A percentile compares a stretch with the other conserved stretches of the same genome.
These are phyloP conservation scores for Apoderus coryli DNA, from an alignment of 2,888 invertebrate species.

Conservation along the genomic window DNA sequence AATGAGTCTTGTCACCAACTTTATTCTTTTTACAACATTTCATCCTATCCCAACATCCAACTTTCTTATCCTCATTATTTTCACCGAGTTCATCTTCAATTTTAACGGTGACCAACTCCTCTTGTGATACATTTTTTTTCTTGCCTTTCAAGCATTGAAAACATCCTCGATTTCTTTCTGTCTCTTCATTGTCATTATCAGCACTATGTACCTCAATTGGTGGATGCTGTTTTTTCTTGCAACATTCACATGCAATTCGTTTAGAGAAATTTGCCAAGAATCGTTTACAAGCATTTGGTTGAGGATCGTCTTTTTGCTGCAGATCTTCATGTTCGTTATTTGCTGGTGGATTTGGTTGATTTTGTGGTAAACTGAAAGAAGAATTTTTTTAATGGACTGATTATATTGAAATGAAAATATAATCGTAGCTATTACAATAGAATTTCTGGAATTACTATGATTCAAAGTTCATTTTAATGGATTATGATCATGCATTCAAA, in stretches of 20 bases:
- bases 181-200: slow-evolving; percentile 8
- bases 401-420: not conserved
- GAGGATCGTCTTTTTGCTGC: slow-evolving; percentile 19
- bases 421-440: no score
- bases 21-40: slow-evolving; percentile 33
- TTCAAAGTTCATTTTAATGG: no score
- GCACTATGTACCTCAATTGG: slow-evolving; percentile 7
- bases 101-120: slow-evolving; percentile 19
- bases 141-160: slow-evolving; percentile 31
- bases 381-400: not conserved
- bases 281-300: slow-evolving; percentile 21
- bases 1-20: slow-evolving; percentile 32
- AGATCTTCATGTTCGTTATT: slow-evolving; percentile 15
- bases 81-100: slow-evolving; percentile 33
- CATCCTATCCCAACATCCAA: slow-evolving; percentile 23
- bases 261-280: slow-evolving; percentile 23
- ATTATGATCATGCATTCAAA: no score
- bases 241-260: slow-evolving; percentile 20
- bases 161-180: slow-evolving; percentile 26
- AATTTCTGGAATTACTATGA: no score
- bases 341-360: slow-evolving; percentile 17
- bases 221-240: slow-evolving; percentile 15
- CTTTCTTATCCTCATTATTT: slow-evolving; percentile 27
- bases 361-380: slow-evolving; percentile 21
- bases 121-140: slow-evolving; percentile 13